Evolutionary conservation across 2,888 invertebrate species (phyloP).

Genomic region (Argyresthia albistria): DNA sequence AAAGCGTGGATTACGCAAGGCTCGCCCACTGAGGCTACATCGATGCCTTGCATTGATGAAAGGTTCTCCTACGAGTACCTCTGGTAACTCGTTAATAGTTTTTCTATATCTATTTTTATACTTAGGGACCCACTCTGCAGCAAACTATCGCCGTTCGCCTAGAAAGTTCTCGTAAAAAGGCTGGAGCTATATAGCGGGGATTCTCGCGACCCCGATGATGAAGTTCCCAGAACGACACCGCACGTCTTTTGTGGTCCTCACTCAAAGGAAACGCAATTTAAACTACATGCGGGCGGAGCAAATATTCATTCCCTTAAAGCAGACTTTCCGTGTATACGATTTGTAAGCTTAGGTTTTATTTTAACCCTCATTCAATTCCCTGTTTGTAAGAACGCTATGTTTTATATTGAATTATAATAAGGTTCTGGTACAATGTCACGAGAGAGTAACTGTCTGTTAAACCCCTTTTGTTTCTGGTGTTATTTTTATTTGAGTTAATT

Average conservation of each 20-base stretch:
- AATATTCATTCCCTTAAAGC: slow-evolving; percentile 39
- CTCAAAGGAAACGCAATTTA: slow-evolving; percentile 59
- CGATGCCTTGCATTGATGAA: no score
- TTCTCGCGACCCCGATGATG: slow-evolving; percentile 23
- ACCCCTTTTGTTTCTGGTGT: no score
- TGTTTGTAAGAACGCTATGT: not conserved
- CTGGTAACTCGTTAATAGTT: not conserved
- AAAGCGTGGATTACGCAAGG: no score
- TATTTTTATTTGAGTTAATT: no score
- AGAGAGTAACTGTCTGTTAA: no score
- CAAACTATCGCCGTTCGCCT: slow-evolving; percentile 26
- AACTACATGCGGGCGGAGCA: slow-evolving; percentile 53
- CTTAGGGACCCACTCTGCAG: slow-evolving; percentile 20
- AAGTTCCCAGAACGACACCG: slow-evolving; percentile 35
- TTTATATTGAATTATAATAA: no score
- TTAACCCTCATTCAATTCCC: not conserved
- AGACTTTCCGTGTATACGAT: slow-evolving; percentile 24
- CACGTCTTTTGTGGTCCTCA: slow-evolving; percentile 34
- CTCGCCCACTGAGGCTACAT: no score
- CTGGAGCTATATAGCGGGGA: slow-evolving; percentile 25
- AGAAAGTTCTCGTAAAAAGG: slow-evolving; percentile 29
- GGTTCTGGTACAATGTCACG: no score
- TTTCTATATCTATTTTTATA: slow-evolving; percentile 5
- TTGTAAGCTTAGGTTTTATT: slow-evolving; percentile 25
- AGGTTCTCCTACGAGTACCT: no score